phyloP scores from a whole-genome alignment of 2,797 vertebrate genomes.

The Amblyraja radiata region DNA sequence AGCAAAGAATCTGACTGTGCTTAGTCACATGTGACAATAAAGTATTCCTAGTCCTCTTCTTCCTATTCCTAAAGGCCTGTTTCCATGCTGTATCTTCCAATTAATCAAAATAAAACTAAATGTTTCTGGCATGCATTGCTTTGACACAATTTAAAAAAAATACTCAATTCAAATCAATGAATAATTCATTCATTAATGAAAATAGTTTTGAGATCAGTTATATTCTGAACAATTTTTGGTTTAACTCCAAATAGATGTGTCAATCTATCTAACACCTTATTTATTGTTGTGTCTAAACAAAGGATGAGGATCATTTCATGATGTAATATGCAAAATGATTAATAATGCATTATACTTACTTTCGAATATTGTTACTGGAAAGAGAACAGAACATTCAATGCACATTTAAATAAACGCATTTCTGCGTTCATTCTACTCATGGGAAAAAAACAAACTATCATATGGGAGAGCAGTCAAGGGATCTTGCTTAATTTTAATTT shows the following conservation, averaged over 20 bases:
- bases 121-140: no score
- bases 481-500: not conserved
- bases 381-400: not conserved
- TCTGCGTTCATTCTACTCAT: not conserved
- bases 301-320: not conserved
- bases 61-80: no score
- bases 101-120: not conserved
- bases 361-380: not conserved
- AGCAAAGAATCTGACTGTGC: no score
- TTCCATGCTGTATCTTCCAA: no score
- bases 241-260: not conserved
- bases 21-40: no score
- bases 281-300: not conserved
- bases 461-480: not conserved
- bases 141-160: no score
- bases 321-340: slow-evolving; percentile 7
- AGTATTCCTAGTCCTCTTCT: no score
- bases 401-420: not conserved
- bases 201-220: not conserved
- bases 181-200: not conserved
- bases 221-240: not conserved
- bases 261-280: not conserved
- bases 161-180: no score
- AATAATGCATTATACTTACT: not conserved
- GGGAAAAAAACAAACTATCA: not conserved